These are phyloP conservation scores for Neelides sp. DNA, from an alignment of 1,140 invertebrate species.

Conservation along the genomic window DNA sequence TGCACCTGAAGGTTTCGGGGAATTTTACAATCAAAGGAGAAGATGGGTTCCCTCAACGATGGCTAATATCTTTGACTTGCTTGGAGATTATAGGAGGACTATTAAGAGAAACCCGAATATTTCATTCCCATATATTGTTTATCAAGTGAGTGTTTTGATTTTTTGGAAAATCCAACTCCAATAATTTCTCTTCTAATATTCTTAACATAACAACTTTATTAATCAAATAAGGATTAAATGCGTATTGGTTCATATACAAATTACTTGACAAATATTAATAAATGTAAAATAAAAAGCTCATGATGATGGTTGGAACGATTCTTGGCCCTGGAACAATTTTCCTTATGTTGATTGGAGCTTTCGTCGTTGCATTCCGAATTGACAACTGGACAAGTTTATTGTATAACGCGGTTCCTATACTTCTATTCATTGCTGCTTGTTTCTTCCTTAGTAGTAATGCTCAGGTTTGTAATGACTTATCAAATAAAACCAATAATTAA, in stretches of 20 bases:
- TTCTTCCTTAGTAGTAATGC: conserved; percentile 37
- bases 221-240: background rate
- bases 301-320: conserved; percentile 44
- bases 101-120: conserved; percentile 46
- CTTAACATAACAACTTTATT: conserved; percentile 1
- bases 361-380: conserved; percentile 44
- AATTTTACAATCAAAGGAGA: conserved; percentile 51
- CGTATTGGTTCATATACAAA: background rate
- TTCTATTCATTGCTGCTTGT: conserved; percentile 41
- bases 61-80: conserved; percentile 52
- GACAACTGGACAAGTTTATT: conserved; percentile 40
- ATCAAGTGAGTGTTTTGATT: conserved; percentile 35
- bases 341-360: conserved; percentile 49
- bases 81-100: conserved; percentile 42
- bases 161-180: too few relatives aligned
- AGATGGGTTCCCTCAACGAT: conserved; percentile 54
- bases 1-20: conserved; percentile 47
- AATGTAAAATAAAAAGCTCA: conserved; percentile 11
- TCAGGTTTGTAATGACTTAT: conserved; percentile 34
- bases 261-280: background rate
- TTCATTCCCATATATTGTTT: conserved; percentile 44
- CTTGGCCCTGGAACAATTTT: conserved; percentile 51
- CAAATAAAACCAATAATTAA: too few relatives aligned
- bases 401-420: conserved; percentile 39
- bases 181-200: too few relatives aligned